phyloP scores from a whole-genome alignment of 2,113 vertebrate genomes.

The Prunella fulvescens region DNA sequence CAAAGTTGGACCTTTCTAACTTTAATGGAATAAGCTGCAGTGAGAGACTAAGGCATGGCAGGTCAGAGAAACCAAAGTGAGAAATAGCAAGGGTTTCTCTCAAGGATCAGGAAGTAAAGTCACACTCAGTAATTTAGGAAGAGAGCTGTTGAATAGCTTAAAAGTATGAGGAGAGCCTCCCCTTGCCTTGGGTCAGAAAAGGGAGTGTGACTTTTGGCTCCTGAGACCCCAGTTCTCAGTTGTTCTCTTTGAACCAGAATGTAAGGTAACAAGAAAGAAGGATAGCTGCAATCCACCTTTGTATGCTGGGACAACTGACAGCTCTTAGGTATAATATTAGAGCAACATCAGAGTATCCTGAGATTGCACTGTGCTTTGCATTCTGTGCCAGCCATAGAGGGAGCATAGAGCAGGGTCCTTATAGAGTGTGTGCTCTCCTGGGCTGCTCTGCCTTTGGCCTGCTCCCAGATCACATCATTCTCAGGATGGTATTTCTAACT shows the following conservation, averaged over 20 bases:
- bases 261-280: conserved; percentile 33
- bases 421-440: fast-evolving
- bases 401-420: neutral
- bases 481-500: neutral
- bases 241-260: conserved; percentile 27
- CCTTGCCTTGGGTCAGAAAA: neutral
- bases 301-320: neutral
- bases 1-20: neutral
- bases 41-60: neutral
- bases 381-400: neutral
- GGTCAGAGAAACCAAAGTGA: conserved; percentile 29
- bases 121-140: conserved; percentile 12
- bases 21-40: neutral
- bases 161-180: conserved; percentile 14
- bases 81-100: neutral
- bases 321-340: neutral
- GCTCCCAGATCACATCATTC: neutral
- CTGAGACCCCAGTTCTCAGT: neutral
- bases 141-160: conserved; percentile 9
- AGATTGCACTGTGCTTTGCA: neutral
- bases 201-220: conserved; percentile 23
- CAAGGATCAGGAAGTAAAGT: neutral
- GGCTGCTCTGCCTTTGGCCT: neutral
- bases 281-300: conserved; percentile 1
- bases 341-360: neutral